A percentile compares a stretch with the other conserved stretches of the same genome.
Conservation (phyloP, 2,797 vertebrate genomes). For the Pipistrellus kuhlii region DNA sequence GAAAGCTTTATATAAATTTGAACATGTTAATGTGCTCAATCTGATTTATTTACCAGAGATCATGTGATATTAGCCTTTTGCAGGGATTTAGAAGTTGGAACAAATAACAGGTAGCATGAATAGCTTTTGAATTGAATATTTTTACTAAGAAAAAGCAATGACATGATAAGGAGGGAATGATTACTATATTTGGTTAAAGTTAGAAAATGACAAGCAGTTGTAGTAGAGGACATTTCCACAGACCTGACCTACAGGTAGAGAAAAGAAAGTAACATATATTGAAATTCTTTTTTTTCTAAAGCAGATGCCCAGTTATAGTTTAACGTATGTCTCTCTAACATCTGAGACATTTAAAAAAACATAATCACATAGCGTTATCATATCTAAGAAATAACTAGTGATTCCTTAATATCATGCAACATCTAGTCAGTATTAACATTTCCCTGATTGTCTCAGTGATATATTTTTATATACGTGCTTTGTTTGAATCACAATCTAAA, state of each 20-base stretch:
- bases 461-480: slow-evolving; percentile 22
- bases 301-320: slow-evolving; percentile 3
- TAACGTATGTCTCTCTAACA: background rate
- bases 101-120: background rate
- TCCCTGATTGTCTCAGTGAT: background rate
- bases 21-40: slow-evolving; percentile 49
- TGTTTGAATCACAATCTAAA: slow-evolving; percentile 45
- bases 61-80: slow-evolving; percentile 35
- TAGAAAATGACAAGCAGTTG: slow-evolving; percentile 22
- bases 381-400: background rate
- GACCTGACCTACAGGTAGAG: background rate
- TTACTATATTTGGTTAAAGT: slow-evolving; percentile 30
- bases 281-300: background rate
- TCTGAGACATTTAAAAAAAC: background rate
- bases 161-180: slow-evolving; percentile 8
- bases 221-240: background rate
- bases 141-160: background rate
- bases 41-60: slow-evolving; percentile 49
- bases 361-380: slow-evolving; percentile 8
- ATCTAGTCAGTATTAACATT: slow-evolving; percentile 11
- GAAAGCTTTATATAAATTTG: slow-evolving; percentile 61
- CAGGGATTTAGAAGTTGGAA: background rate
- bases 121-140: slow-evolving; percentile 55
- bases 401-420: slow-evolving; percentile 32
- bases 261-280: slow-evolving; percentile 35